Evolutionary conservation across 2,888 invertebrate species (phyloP).

Genomic region (Lasioglossum calceatum): DNA sequence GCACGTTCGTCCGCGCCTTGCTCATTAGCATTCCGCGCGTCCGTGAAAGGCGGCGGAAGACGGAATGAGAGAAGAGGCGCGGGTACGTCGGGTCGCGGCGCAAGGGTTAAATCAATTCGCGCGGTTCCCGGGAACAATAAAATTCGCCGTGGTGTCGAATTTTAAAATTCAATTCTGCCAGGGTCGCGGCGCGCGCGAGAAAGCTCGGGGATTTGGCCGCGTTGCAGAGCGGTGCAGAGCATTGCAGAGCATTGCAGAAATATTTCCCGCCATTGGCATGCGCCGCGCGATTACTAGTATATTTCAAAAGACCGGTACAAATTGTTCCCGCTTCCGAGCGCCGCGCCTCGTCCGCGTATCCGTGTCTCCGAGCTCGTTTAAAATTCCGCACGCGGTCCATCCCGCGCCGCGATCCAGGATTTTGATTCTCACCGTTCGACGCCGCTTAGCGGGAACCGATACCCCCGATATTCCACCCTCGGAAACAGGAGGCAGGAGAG

Average conservation of each 20-base stretch:
- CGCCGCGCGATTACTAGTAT: constrained; percentile 55
- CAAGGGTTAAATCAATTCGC: constrained; percentile 57
- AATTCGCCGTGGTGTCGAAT: constrained; percentile 50
- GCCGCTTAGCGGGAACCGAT: constrained; percentile 66
- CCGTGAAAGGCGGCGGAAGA: neutral
- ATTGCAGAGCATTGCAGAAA: constrained; percentile 26
- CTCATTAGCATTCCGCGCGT: constrained; percentile 44
- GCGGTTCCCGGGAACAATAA: constrained; percentile 51
- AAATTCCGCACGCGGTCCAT: constrained; percentile 58
- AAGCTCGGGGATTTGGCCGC: constrained; percentile 39
- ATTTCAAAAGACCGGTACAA: constrained; percentile 57
- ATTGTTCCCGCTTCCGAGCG: constrained; percentile 48
- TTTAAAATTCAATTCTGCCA: constrained; percentile 54
- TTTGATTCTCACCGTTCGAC: constrained; percentile 63
- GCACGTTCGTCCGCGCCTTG: neutral
- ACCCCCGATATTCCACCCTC: constrained; percentile 34
- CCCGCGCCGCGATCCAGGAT: constrained; percentile 61
- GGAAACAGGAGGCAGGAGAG: neutral
- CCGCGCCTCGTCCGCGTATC: constrained; percentile 23
- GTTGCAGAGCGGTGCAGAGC: neutral
- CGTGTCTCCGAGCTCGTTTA: constrained; percentile 50
- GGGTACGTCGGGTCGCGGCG: neutral
- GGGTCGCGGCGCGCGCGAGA: constrained; percentile 4
- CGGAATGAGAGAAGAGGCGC: neutral
- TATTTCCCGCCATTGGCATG: constrained; percentile 57